Conservation (phyloP, 1,140 invertebrate genomes). For the Danaus plexippus region DNA sequence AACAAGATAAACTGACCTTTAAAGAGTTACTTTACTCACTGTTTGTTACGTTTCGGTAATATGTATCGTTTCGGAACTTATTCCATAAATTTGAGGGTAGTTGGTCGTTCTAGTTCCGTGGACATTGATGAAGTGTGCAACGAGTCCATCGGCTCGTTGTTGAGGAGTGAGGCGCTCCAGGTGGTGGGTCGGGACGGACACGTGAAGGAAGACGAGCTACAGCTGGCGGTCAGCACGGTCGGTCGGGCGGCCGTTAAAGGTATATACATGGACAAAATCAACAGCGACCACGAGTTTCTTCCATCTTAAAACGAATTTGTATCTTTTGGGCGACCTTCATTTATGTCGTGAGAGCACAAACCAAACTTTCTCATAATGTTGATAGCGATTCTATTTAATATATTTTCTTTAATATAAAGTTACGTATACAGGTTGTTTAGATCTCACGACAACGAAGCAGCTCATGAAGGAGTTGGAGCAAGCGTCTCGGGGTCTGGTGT, state of each 20-base stretch:
- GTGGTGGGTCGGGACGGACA: slow-evolving; percentile 20
- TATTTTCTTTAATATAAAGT: too few species aligned
- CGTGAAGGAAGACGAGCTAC: slow-evolving; percentile 39
- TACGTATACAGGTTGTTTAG: slow-evolving; percentile 38
- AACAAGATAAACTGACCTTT: too few species aligned
- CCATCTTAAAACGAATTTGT: too few species aligned
- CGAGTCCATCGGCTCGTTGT: slow-evolving; percentile 72
- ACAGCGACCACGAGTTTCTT: too few species aligned
- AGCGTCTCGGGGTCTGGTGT: slow-evolving; percentile 38
- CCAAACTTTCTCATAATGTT: too few species aligned
- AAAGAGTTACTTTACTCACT: too few species aligned
- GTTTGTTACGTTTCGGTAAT: too few species aligned
- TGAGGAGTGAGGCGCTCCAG: slow-evolving; percentile 72
- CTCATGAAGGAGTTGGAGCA: slow-evolving; percentile 33
- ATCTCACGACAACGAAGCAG: slow-evolving; percentile 31
- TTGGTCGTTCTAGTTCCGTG: slow-evolving; percentile 47
- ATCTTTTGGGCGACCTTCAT: too few species aligned
- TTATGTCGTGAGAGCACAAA: too few species aligned
- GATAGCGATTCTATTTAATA: too few species aligned
- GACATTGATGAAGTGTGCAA: slow-evolving; percentile 75
- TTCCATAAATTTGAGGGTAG: too few species aligned
- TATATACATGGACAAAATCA: slow-evolving; percentile 31
- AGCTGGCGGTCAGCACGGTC: slow-evolving; percentile 77
- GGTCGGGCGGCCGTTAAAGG: slow-evolving; percentile 89
- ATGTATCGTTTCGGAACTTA: too few species aligned